Percentiles rank a stretch among this genome's conserved stretches.
These are phyloP conservation scores for Saturnia japonica DNA, from an alignment of 2,888 invertebrate species.

Conservation along the genomic window DNA sequence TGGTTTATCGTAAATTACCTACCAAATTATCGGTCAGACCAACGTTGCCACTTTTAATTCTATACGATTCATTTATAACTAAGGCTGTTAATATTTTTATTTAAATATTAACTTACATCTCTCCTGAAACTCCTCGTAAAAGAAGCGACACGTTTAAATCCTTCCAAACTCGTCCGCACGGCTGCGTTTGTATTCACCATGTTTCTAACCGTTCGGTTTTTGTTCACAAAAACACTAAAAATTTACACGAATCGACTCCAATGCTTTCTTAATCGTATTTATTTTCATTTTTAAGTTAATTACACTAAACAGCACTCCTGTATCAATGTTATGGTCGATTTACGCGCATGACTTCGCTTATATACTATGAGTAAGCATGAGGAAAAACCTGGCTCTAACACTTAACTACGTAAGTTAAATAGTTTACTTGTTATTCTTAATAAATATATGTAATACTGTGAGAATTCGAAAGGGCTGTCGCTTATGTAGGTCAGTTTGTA, in stretches of 20 bases:
- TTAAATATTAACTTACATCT: slow-evolving; percentile 28
- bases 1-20: too few relatives aligned
- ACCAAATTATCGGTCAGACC: too few relatives aligned
- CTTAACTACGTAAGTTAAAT: slow-evolving; percentile 12
- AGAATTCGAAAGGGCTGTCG: slow-evolving; percentile 19
- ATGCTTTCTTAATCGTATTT: not conserved
- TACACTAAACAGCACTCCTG: not conserved
- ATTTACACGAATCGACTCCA: not conserved
- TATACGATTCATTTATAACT: too few relatives aligned
- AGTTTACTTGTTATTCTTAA: slow-evolving; percentile 18
- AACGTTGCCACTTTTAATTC: too few relatives aligned
- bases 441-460: slow-evolving; percentile 23
- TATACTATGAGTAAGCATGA: slow-evolving; percentile 27
- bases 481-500: slow-evolving; percentile 3
- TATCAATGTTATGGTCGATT: slow-evolving; percentile 11
- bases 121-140: slow-evolving; percentile 34
- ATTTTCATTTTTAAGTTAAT: slow-evolving; percentile 11
- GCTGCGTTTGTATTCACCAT: slow-evolving; percentile 50
- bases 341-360: slow-evolving; percentile 15
- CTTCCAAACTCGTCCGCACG: slow-evolving; percentile 51
- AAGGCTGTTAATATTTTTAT: not conserved
- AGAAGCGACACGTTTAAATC: slow-evolving; percentile 53
- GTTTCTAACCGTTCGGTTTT: slow-evolving; percentile 13
- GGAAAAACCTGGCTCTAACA: slow-evolving; percentile 30
- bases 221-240: not conserved